Evolutionary conservation across 2,113 vertebrate genomes (phyloP).

Genomic region (Stigmatopora argus): DNA sequence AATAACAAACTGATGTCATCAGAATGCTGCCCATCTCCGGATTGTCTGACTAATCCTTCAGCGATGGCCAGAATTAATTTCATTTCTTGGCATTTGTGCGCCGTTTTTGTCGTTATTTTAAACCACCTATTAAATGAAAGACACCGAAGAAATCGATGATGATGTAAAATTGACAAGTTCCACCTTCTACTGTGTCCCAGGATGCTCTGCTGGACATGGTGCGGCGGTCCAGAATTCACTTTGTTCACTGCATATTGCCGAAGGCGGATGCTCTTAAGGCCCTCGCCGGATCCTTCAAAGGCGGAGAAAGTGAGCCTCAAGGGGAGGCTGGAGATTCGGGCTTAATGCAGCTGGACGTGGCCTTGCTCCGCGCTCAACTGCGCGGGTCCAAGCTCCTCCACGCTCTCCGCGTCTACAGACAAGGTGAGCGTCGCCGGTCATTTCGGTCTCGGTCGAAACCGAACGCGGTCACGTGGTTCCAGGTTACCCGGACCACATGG

Average conservation of each 20-base stretch:
- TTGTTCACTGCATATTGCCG: slow-evolving; percentile 92
- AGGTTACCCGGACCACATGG: slow-evolving; percentile 97
- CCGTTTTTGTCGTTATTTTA: too few relatives aligned
- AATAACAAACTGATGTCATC: too few relatives aligned
- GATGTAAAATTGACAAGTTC: background rate
- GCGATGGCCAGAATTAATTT: too few relatives aligned
- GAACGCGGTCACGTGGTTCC: slow-evolving; percentile 15
- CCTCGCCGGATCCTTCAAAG: slow-evolving; percentile 68
- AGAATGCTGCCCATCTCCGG: too few relatives aligned
- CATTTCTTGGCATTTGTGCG: too few relatives aligned
- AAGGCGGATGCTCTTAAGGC: slow-evolving; percentile 73
- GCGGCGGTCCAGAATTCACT: slow-evolving; percentile 87
- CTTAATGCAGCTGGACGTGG: slow-evolving; percentile 86
- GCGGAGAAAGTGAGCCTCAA: slow-evolving; percentile 75
- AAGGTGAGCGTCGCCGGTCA: slow-evolving; percentile 70
- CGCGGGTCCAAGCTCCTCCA: slow-evolving; percentile 88
- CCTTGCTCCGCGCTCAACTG: slow-evolving; percentile 86
- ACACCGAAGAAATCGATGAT: background rate
- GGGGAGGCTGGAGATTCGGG: slow-evolving; percentile 80
- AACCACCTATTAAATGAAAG: too few relatives aligned
- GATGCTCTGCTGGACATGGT: slow-evolving; percentile 92
- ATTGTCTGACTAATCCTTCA: too few relatives aligned
- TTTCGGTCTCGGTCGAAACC: background rate
- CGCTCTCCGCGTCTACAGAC: slow-evolving; percentile 88
- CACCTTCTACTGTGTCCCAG: slow-evolving; percentile 54